Conservation (phyloP, 2,888 invertebrate genomes). For the Anarsia innoxiella region DNA sequence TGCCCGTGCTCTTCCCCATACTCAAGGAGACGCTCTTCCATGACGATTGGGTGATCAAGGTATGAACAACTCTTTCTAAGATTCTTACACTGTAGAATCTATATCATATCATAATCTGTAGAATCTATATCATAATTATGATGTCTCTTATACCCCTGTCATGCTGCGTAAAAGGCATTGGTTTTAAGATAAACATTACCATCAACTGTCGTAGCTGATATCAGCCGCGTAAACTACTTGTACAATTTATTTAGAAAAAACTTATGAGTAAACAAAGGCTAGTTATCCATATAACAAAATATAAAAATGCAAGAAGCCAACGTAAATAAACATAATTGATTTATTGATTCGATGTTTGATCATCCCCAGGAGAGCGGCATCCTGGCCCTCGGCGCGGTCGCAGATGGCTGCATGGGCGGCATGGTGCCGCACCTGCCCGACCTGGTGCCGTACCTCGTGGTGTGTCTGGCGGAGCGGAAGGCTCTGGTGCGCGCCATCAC, state of each 20-base stretch:
- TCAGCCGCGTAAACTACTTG: too few relatives aligned
- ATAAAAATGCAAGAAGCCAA: too few relatives aligned
- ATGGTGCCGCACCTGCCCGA: constrained; percentile 98
- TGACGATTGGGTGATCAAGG: constrained; percentile 97
- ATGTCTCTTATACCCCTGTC: too few relatives aligned
- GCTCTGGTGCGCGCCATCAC: constrained; percentile 98
- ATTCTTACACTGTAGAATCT: too few relatives aligned
- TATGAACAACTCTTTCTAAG: constrained; percentile 49
- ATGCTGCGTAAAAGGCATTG: too few relatives aligned
- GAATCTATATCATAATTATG: too few relatives aligned
- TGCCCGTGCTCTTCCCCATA: constrained; percentile 96
- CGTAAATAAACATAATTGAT: not conserved
- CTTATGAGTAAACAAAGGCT: too few relatives aligned
- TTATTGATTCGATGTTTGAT: not conserved
- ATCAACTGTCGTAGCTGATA: too few relatives aligned
- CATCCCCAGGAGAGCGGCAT: constrained; percentile 89
- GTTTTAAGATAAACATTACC: too few relatives aligned
- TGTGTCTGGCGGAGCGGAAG: constrained; percentile 94
- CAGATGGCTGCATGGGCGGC: constrained; percentile 95
- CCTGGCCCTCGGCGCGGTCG: constrained; percentile 94
- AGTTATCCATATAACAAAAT: too few relatives aligned
- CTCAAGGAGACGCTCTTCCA: constrained; percentile 97
- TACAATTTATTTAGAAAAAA: too few relatives aligned
- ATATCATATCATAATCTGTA: too few relatives aligned
- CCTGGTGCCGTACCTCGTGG: constrained; percentile 95